Base-by-base conservation (phyloP, 2,797 vertebrate genomes). In the Fistularia tabacaria region DNA sequence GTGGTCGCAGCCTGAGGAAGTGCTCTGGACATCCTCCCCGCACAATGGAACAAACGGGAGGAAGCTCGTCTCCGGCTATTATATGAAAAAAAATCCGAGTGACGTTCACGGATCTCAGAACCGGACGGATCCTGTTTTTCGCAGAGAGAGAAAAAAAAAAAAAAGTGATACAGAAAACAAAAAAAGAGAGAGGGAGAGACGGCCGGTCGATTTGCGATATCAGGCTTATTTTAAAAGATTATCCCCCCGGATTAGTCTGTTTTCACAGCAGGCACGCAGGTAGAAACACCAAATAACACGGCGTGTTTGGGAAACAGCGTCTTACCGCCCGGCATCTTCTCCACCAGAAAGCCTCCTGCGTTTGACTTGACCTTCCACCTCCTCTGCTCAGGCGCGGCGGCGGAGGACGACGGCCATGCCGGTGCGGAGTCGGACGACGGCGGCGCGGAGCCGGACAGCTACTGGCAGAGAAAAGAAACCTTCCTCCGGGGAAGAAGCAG, bases 401-500 rank as follows among this genome's bases (percentile, higher is more conserved):
- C 64, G 47, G 87, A 84, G 49, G 85, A 85, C 48, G 84, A 81
- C 43, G 83, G 79, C 3, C 73, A 75, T 15, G 55, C 73, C 1
- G 57, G 66, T 55, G 85, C 73, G 63, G 88, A 93, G 60, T 84
- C 89, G 47, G 87, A 60, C 49, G 67, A 81, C 44, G 62, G 51
- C 1, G 87, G 75, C 57, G 67, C 13, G 42, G 87, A 89, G 76
- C 63, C 74, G 9, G 86, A 86, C 52, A 89, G 68, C 72, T 90
- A 89, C 87, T 92, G 91, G 91, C 90, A 81, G 78, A 90, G 83
- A 82, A 92, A 90, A 77, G 90, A 86, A 45, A 73, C 82, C n/a
- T 85, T 84, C n/a, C 73, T 73, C 0, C n/a, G n/a, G n/a, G 84
- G 83, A 76, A 83, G 85, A 54, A 87, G 92, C 8, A 86, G 65